Evolutionary conservation across 2,797 vertebrate genomes (phyloP), one percentile per base, ranked within the genome.

Genomic region (Melanitta fusca): DNA sequence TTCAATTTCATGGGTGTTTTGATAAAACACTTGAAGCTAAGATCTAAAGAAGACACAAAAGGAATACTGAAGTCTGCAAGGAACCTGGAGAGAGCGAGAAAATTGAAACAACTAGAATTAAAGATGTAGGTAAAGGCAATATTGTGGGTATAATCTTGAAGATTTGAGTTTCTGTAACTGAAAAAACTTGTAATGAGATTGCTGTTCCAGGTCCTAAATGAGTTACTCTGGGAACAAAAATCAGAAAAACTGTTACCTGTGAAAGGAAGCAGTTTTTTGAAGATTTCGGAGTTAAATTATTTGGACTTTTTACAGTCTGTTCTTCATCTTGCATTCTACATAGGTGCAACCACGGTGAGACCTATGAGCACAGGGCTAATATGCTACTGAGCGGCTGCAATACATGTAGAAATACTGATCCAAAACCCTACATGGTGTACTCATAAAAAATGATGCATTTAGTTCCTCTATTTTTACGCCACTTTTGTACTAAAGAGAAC

Each of bases 21-120:
- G 24, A 80, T 95, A 88, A 88, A 91, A 85, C 43, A 74, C 24
- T 84, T 86, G 28, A 91, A 91, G 22, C n/a, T 80, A 53, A 78
- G 58, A 88, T 89, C 78, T 94, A 81, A 85, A 88, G 69, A 32
- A 19, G 27, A n/a, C 34, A 89, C 36, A 56, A 85, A 85, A 88
- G 25, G 7, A 72, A 18, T 54, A 58, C 21, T 81, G 58, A 84
- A 86, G 54, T 51, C 66, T 88, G 11, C 74, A 79, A 77, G 47
- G 62, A 93, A 56, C 32, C 51, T 34, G 25, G 38, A 89, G 34
- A 86, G n/a, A 64, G 24, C 32, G 61, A 86, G 51, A 36, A 86
- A 84, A 94, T 86, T 65, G 65, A 60, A 95, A 74, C 11, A 71
- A 47, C 27, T 51, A 43, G 47, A 14, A 79, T 86, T 80, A 75